Percentiles rank a stretch among this genome's conserved stretches.
These are phyloP conservation scores for Rhinoderma darwinii DNA, from an alignment of 2,113 vertebrate species.

Conservation along the genomic window DNA sequence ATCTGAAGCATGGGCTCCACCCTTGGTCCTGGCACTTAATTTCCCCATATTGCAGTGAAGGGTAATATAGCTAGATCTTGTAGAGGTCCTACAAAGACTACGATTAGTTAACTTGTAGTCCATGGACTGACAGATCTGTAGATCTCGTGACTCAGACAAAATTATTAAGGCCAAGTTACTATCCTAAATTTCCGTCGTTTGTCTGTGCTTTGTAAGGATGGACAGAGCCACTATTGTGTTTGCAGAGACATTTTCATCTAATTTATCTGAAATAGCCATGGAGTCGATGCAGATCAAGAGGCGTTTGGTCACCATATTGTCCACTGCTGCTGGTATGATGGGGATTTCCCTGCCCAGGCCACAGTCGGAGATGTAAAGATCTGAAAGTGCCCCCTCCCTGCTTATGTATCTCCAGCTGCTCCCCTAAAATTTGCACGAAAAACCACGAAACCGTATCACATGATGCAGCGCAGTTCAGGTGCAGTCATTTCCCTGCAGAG, in stretches of 20 bases:
- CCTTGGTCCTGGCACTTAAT: too few relatives aligned
- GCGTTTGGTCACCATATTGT: not conserved
- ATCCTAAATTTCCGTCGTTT: too few relatives aligned
- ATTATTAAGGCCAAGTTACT: too few relatives aligned
- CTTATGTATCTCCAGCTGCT: conserved; percentile 16
- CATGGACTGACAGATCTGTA: not conserved
- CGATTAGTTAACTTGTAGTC: not conserved
- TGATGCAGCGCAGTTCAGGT: conserved; percentile 19
- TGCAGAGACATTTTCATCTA: not conserved
- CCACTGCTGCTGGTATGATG: not conserved
- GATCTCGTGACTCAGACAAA: not conserved
- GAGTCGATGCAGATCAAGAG: too few relatives aligned
- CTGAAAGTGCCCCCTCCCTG: conserved; percentile 36
- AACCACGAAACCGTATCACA: conserved; percentile 9
- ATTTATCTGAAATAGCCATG: not conserved
- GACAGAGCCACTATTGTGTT: not conserved
- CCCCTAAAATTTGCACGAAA: not conserved
- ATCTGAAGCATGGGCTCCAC: too few relatives aligned
- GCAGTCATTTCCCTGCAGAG: not conserved
- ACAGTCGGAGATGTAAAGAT: conserved; percentile 39
- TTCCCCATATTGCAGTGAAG: not conserved
- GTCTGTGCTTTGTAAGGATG: not conserved
- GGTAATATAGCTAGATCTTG: not conserved
- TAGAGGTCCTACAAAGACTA: not conserved
- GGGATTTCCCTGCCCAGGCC: conserved; percentile 9